Conservation (phyloP, 2,113 vertebrate species). For the Leptobrachium leishanense region DNA sequence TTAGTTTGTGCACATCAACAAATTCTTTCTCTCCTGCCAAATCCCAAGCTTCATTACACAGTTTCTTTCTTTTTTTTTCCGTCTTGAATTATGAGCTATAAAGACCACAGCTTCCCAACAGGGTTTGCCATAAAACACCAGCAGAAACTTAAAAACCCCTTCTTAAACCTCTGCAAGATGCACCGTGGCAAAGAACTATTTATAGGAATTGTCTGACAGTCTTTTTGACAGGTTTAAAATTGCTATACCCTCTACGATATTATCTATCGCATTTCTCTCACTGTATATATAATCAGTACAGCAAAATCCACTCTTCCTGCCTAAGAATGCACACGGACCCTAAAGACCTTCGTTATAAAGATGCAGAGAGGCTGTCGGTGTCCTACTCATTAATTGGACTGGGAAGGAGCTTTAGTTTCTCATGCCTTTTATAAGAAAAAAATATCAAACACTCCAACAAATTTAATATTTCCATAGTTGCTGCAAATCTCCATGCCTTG, state of each 20-base stretch:
- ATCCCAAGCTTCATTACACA: conserved; percentile 12
- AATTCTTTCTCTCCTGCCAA: conserved; percentile 3
- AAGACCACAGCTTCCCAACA: conserved; percentile 8
- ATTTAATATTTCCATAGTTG: no score
- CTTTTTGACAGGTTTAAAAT: conserved; percentile 1
- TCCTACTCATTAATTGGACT: no score
- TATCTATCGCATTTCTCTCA: background rate
- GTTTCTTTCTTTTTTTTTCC: conserved; percentile 9
- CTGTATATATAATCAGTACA: background rate
- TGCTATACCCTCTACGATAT: background rate
- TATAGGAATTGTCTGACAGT: background rate
- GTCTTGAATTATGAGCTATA: background rate
- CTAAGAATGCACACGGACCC: background rate
- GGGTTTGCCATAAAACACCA: conserved; percentile 1
- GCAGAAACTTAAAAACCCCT: background rate
- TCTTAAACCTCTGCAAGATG: background rate
- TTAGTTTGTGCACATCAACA: background rate
- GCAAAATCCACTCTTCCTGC: background rate
- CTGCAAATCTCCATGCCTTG: no score
- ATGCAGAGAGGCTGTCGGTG: no score
- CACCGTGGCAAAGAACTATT: background rate
- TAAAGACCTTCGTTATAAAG: no score
- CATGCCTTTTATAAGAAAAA: no score
- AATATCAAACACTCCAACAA: no score
- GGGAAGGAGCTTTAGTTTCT: no score